These are phyloP conservation scores for Riparia riparia DNA, from an alignment of 2,113 vertebrate species.

Conservation along the genomic window DNA sequence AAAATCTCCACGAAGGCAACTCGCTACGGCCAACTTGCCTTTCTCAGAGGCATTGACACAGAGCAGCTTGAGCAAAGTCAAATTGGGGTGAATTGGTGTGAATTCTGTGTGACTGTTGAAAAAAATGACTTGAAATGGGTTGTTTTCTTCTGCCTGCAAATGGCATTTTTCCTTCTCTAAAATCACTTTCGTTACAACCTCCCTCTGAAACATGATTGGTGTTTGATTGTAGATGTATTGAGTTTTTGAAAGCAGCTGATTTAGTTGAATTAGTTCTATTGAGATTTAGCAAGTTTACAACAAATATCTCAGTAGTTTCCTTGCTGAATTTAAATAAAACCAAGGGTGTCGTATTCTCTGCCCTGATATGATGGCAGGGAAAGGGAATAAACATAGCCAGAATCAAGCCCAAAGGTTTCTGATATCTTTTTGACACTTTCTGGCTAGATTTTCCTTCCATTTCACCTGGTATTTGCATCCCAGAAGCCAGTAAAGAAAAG, in stretches of 20 bases:
- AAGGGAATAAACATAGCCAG: background rate
- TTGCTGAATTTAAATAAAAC: background rate
- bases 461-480: background rate
- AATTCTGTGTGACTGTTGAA: background rate
- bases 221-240: background rate
- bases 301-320: background rate
- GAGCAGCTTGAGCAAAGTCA: background rate
- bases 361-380: background rate
- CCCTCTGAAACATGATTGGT: background rate
- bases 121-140: background rate
- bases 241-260: background rate
- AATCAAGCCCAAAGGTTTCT: background rate
- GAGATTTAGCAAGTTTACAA: background rate
- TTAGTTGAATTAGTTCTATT: background rate
- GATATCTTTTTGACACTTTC: background rate
- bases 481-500: background rate
- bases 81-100: background rate
- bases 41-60: background rate
- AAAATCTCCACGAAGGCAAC: background rate
- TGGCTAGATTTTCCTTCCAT: background rate
- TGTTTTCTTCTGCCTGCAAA: background rate
- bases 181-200: background rate
- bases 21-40: background rate
- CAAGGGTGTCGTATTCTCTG: background rate
- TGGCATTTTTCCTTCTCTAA: background rate